Evolutionary conservation across 1,140 invertebrate genomes (phyloP), one percentile per base, ranked within the genome.

Genomic region (Zaprionus lachaisei): DNA sequence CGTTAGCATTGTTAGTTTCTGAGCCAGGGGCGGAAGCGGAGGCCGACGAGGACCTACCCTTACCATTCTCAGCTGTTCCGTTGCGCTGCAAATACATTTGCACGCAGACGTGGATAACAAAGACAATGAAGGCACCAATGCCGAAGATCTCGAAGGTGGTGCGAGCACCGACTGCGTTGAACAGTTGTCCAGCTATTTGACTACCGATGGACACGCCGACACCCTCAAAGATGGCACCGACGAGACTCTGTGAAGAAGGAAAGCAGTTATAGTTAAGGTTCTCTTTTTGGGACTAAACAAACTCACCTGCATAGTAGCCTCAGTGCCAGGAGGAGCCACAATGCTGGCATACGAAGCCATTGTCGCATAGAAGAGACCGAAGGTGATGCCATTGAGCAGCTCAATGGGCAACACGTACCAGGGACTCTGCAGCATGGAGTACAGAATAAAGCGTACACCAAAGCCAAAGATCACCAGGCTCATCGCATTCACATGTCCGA

Each of bases 341-440:
- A 96, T 95, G 91, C 96, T 97, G 1, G 97, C 97, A 93, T 98
- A 98, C 0, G 96, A 97, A 9, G 97, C 96, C 95, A 98, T 97
- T 9, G 97, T 96, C 0, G 97, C 95, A 94, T 97, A 99, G 90
- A 97, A 97, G 69, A 99, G 94, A 12, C 98, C 97, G 91, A 97
- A 97, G 0, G 97, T 97, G 9, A 98, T 93, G 15, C 97, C 97
- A 93, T 98, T 97, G 7, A 97, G 93, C 64, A 98, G 91, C 93
- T 99, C 98, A 34, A 99, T 95, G 3, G 97, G 95, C 63, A 99
- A 93, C 60, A 97, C 95, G 92, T 94, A 95, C 97, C 97, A 98
- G 0, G 96, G 95, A 93, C 97, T 96, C 2, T 94, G 93, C 31
- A 98, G 92, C 31, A 96, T 92, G 5, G 97, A 98, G 92, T 99